These are phyloP conservation scores for Nemapogon koenigi DNA, from an alignment of 2,888 invertebrate species.

Conservation along the genomic window DNA sequence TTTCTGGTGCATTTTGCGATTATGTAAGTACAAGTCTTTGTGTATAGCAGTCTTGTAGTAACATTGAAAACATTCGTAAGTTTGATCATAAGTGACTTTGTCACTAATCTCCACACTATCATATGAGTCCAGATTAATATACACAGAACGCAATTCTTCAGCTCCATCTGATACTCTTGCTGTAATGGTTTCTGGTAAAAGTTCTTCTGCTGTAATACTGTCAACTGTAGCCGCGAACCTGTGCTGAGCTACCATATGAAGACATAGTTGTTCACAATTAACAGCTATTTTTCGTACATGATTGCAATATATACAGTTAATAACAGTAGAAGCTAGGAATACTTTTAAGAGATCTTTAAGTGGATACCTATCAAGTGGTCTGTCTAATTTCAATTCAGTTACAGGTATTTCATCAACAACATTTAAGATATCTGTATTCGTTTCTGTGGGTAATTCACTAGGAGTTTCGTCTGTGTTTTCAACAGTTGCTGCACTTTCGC, in stretches of 20 bases:
- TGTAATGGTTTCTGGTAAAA: constrained; percentile 74
- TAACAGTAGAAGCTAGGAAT: constrained; percentile 73
- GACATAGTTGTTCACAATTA: constrained; percentile 79
- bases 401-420: constrained; percentile 65
- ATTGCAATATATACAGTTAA: constrained; percentile 83
- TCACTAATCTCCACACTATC: constrained; percentile 67
- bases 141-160: constrained; percentile 67
- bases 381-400: constrained; percentile 75
- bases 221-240: constrained; percentile 80
- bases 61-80: constrained; percentile 88
- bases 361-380: constrained; percentile 77
- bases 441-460: constrained; percentile 41
- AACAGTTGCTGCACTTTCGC: constrained; percentile 26
- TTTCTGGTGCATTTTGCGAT: constrained; percentile 86
- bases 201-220: constrained; percentile 77
- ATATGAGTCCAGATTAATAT: constrained; percentile 76
- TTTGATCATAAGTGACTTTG: constrained; percentile 66
- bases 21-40: constrained; percentile 86
- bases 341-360: constrained; percentile 75
- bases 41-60: constrained; percentile 78
- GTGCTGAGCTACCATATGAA: constrained; percentile 82
- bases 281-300: constrained; percentile 86
- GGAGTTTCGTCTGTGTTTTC: constrained; percentile 35
- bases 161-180: constrained; percentile 68
- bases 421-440: constrained; percentile 34